Percentiles rank a stretch among this genome's conserved stretches.
Conservation (phyloP, 2,113 vertebrate genomes). For the Hyperoodon ampullatus region DNA sequence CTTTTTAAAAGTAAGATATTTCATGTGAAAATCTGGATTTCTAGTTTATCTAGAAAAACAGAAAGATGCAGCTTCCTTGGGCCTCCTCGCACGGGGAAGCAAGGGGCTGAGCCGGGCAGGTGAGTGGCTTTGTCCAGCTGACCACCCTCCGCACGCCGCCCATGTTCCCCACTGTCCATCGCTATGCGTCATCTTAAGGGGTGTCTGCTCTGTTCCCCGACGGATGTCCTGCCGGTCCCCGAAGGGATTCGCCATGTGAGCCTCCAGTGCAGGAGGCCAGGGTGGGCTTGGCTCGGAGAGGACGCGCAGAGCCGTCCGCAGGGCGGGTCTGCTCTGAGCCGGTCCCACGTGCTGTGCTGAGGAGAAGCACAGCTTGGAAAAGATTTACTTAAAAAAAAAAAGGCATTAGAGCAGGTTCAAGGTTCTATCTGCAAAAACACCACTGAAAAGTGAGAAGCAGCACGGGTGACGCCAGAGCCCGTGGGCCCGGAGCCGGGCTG, state of each 20-base stretch:
- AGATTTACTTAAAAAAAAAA: not conserved
- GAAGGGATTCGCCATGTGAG: accelerated
- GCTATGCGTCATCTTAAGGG: accelerated
- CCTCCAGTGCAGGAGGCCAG: not conserved
- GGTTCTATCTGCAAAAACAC: not conserved
- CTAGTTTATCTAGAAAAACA: not conserved
- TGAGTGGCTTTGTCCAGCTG: accelerated
- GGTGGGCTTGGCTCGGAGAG: accelerated
- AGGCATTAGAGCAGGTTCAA: not conserved
- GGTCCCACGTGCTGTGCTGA: accelerated
- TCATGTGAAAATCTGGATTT: not conserved
- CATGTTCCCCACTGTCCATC: accelerated
- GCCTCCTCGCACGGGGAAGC: accelerated
- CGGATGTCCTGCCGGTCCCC: accelerated
- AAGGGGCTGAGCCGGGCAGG: accelerated
- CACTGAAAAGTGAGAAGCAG: accelerated
- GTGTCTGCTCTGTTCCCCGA: accelerated
- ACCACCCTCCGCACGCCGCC: accelerated
- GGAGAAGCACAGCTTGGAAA: accelerated
- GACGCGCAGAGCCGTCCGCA: accelerated
- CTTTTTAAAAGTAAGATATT: not conserved
- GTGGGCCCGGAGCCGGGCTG: accelerated
- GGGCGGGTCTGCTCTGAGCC: too few relatives aligned
- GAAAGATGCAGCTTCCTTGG: too few relatives aligned
- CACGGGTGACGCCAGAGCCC: accelerated